These are phyloP conservation scores for Thrips palmi DNA, from an alignment of 1,140 invertebrate species.

Conservation along the genomic window DNA sequence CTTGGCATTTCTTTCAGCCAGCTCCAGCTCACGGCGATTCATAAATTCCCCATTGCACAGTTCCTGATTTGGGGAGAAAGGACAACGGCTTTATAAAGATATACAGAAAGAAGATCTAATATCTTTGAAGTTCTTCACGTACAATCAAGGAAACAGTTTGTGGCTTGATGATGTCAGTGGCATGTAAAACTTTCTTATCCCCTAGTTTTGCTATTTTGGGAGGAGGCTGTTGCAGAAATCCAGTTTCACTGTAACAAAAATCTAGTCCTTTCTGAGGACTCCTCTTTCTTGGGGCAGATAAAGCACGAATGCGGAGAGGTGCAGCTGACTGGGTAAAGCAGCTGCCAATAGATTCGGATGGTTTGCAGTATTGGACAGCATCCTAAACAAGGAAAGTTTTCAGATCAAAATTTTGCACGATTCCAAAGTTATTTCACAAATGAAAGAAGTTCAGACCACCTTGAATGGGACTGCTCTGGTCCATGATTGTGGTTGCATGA, in stretches of 20 bases:
- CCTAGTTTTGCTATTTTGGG: constrained; percentile 21
- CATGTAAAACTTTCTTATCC: constrained; percentile 14
- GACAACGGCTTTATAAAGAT: too few relatives aligned
- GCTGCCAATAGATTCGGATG: constrained; percentile 41
- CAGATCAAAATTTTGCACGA: not conserved
- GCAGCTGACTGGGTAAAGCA: constrained; percentile 33
- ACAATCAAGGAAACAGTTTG: too few relatives aligned
- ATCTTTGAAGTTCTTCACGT: too few relatives aligned
- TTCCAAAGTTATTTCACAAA: not conserved
- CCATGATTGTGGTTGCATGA: constrained; percentile 30
- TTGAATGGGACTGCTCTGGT: constrained; percentile 34
- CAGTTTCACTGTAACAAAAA: constrained; percentile 21
- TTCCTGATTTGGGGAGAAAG: too few relatives aligned
- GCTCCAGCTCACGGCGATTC: too few relatives aligned
- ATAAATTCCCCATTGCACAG: too few relatives aligned
- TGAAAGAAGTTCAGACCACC: constrained; percentile 12
- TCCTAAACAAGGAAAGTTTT: constrained; percentile 18
- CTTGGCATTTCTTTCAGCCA: too few relatives aligned
- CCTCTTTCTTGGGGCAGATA: constrained; percentile 25
- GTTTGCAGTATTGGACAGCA: constrained; percentile 32
- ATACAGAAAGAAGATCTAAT: too few relatives aligned
- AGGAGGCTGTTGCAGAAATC: constrained; percentile 27
- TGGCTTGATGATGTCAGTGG: not conserved
- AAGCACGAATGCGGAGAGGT: constrained; percentile 28
- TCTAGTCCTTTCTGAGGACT: constrained; percentile 16